Conservation (phyloP, 2,888 invertebrate genomes). For the Cynaeus angustus region DNA sequence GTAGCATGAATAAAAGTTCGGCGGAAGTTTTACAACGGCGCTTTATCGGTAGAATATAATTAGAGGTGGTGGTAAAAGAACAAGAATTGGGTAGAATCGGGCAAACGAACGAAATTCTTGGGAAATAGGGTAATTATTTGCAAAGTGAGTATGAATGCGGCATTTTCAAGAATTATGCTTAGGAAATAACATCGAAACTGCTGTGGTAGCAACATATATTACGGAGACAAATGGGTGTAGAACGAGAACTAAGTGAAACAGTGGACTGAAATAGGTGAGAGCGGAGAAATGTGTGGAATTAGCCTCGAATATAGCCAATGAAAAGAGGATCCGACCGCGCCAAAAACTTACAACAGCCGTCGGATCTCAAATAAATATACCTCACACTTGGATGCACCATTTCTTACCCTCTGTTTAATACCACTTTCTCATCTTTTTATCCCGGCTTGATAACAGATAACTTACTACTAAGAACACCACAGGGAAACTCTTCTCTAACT, state of each 20-base stretch:
- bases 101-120: constrained; percentile 42
- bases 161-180: constrained; percentile 53
- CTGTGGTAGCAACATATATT: constrained; percentile 61
- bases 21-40: constrained; percentile 40
- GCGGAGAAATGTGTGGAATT: constrained; percentile 61
- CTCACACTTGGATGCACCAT: constrained; percentile 59
- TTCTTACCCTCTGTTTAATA: constrained; percentile 58
- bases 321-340: constrained; percentile 55
- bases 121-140: constrained; percentile 47
- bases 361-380: constrained; percentile 61
- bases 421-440: constrained; percentile 60
- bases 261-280: constrained; percentile 65
- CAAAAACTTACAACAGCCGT: constrained; percentile 57
- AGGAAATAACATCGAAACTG: constrained; percentile 57
- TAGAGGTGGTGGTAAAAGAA: constrained; percentile 47
- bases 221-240: constrained; percentile 61
- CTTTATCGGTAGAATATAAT: constrained; percentile 37
- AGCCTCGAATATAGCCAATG: constrained; percentile 56
- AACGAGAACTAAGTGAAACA: constrained; percentile 59
- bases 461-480: constrained; percentile 50
- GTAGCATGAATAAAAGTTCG: constrained; percentile 47
- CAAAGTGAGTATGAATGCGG: constrained; percentile 52
- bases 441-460: constrained; percentile 56
- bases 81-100: constrained; percentile 33
- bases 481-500: constrained; percentile 28